A percentile compares a stretch with the other conserved stretches of the same genome.
These are phyloP conservation scores for Tonatia bakeri DNA, from an alignment of 2,113 vertebrate species.

Conservation along the genomic window DNA sequence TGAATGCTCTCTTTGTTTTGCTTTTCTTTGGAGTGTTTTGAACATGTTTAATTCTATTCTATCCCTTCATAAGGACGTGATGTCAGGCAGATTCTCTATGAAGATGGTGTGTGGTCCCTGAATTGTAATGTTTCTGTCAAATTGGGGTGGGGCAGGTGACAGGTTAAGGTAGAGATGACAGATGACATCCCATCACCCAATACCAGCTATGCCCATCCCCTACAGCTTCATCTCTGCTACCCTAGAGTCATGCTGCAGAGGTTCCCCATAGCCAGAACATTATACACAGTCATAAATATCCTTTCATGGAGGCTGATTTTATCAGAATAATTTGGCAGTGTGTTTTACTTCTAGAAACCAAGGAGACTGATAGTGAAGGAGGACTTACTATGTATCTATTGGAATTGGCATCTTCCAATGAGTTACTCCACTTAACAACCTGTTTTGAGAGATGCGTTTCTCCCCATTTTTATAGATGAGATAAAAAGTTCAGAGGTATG, in stretches of 20 bases:
- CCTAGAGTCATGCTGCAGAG: neutral
- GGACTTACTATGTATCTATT: neutral
- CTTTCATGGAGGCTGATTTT: neutral
- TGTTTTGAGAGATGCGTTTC: neutral
- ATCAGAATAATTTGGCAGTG: neutral
- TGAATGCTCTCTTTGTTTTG: neutral
- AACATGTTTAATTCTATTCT: neutral
- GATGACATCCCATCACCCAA: too few relatives aligned
- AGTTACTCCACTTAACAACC: neutral
- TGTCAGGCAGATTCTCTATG: neutral
- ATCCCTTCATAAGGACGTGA: neutral
- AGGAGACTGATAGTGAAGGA: neutral
- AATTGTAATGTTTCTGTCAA: neutral
- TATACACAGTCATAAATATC: neutral
- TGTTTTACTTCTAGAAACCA: neutral
- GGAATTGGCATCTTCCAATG: neutral
- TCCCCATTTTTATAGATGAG: neutral
- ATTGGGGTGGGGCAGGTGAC: neutral
- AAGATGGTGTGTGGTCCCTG: neutral
- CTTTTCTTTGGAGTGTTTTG: neutral
- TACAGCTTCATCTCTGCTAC: neutral
- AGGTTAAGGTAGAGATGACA: neutral
- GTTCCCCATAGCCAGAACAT: neutral
- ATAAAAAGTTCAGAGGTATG: neutral
- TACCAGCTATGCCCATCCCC: neutral